Percentiles rank a stretch among this genome's conserved stretches.
These are phyloP conservation scores for Liparis tanakae DNA, from an alignment of 2,797 vertebrate species.

Conservation along the genomic window DNA sequence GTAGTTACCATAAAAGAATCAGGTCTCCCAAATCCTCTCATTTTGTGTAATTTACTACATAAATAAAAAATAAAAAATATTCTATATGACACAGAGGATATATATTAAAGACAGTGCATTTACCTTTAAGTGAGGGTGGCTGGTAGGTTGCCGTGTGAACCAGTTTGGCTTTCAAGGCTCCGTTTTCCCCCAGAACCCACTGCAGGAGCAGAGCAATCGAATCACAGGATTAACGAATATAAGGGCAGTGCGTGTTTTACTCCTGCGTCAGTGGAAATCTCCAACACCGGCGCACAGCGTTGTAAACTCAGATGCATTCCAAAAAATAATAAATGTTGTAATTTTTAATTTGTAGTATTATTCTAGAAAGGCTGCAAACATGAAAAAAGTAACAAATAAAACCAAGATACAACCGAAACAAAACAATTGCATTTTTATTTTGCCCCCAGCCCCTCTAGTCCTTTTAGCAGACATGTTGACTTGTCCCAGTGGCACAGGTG, in stretches of 20 bases:
- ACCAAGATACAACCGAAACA: neutral
- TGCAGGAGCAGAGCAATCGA: constrained; percentile 59
- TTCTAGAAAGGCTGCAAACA: neutral
- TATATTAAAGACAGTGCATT: neutral
- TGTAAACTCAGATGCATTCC: neutral
- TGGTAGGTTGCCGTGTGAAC: constrained; percentile 88
- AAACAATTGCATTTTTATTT: neutral
- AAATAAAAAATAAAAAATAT: neutral
- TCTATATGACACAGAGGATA: constrained; percentile 12
- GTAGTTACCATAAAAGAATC: constrained; percentile 32
- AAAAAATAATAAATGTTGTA: neutral
- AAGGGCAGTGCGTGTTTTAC: neutral
- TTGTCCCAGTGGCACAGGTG: neutral
- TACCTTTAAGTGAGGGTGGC: constrained; percentile 94
- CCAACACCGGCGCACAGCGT: neutral
- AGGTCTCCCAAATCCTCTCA: constrained; percentile 29
- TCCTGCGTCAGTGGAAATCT: neutral
- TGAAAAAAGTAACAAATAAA: neutral
- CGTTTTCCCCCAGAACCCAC: constrained; percentile 88
- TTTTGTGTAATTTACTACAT: constrained; percentile 20
- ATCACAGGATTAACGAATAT: neutral
- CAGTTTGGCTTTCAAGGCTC: constrained; percentile 88
- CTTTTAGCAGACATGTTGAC: neutral
- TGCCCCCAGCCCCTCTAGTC: neutral
- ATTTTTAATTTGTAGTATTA: neutral